These are phyloP conservation scores for Eurystomus gularis DNA, from an alignment of 2,113 vertebrate genomes.

Conservation along the genomic window DNA sequence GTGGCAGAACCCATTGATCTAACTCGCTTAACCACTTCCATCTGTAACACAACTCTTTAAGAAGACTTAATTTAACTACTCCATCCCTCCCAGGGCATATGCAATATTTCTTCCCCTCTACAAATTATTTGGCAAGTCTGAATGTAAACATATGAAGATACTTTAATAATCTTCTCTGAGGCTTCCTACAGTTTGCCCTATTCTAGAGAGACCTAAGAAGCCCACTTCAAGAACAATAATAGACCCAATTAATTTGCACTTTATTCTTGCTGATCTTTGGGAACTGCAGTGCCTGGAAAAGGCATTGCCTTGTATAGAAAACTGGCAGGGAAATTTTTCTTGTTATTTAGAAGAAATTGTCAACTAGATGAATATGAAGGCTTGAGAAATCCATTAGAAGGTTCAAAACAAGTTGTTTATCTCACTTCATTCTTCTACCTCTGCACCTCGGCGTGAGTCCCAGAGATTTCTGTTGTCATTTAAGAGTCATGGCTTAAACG, in stretches of 20 bases:
- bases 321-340: neutral
- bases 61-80: neutral
- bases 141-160: neutral
- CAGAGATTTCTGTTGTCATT: neutral
- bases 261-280: neutral
- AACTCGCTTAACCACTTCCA: neutral
- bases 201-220: neutral
- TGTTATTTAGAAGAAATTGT: neutral
- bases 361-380: neutral
- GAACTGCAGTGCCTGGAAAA: neutral
- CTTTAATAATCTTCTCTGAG: neutral
- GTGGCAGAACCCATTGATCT: neutral
- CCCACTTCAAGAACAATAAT: neutral
- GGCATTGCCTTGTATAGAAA: neutral
- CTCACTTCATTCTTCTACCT: neutral
- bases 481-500: neutral
- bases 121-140: neutral
- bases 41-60: neutral
- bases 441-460: neutral
- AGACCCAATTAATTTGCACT: neutral
- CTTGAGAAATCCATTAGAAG: neutral
- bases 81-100: neutral
- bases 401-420: neutral
- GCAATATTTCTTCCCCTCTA: neutral
- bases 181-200: neutral